Base-by-base conservation (phyloP, 2,113 vertebrate genomes). In the Oxyruncus cristatus region DNA sequence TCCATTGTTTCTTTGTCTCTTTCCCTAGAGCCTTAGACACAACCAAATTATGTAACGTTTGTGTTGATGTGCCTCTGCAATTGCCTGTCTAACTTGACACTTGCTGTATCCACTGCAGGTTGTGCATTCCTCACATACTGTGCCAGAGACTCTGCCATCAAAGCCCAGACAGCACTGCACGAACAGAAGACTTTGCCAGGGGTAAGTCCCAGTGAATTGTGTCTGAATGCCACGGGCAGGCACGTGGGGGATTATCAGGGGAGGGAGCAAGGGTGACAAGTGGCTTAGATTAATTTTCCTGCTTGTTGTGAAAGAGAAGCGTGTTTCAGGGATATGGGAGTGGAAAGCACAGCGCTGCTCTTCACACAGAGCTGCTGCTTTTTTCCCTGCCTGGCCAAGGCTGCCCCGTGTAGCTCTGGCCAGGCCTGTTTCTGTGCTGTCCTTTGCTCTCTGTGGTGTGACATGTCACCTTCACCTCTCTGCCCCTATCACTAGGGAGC, bases 81-180 rank as follows among this genome's bases (percentile, higher is more conserved):
- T 21, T 39, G 28, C 58, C 9, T 16, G 41, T 49, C 72, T 93
- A 59, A 97, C 65, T 22, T 19, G 32, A 30, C 12, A 0, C 56
- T 85, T 84, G 30, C 71, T 97, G 76, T 98, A 50, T 98, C 66
- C 33, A 1, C 88, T 95, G 27, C 98, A 99, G 99, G 99, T 96
- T 99, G 99, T 93, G 99, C 99, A 5, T 99, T 99, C 97, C 99
- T 99, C 96, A 99, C 99, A 12, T 99, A 99, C 98, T 99, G 99
- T 83, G 99, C 99, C 98, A 97, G 99, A 86, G 99, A 99, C 95
- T 99, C 99, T 17, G 99, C 99, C 97, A 99, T 99, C 98, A 99
- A 99, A 98, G 99, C 99, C 95, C 99, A 99, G 98, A 99, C 99
- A 14, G 99, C 99, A 7, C 98, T 99, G 95, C 99, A 99, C 37